Conservation (phyloP, 1,140 invertebrate genomes). For the Drepana arcuata region DNA sequence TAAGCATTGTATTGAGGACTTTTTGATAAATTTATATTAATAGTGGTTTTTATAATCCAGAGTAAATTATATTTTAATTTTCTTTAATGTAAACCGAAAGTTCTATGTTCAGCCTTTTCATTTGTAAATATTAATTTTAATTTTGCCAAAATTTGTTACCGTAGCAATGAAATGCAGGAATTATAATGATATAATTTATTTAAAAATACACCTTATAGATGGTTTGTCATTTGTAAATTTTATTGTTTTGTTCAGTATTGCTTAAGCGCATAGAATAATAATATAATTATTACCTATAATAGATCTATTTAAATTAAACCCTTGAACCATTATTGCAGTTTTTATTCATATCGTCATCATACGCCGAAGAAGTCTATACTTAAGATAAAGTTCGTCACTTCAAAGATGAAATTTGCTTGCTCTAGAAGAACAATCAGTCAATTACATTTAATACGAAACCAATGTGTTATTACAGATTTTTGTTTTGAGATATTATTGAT, state of each 20-base stretch:
- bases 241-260: conserved; percentile 67
- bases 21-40: conserved; percentile 30
- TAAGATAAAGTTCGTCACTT: too few species aligned
- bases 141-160: conserved; percentile 50
- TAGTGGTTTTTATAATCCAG: conserved; percentile 2
- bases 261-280: conserved; percentile 57
- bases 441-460: too few species aligned
- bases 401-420: too few species aligned
- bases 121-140: too few species aligned
- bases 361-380: too few species aligned
- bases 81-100: conserved; percentile 18
- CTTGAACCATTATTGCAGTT: conserved; percentile 19
- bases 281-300: conserved; percentile 37
- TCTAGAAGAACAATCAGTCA: too few species aligned
- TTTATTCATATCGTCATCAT: too few species aligned
- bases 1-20: conserved; percentile 10
- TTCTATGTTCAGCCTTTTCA: background rate
- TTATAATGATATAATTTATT: conserved; percentile 47
- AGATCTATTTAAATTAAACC: conserved; percentile 53
- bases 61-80: conserved; percentile 10
- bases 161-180: conserved; percentile 16
- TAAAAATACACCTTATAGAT: conserved; percentile 33
- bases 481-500: too few species aligned
- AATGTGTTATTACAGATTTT: too few species aligned
- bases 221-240: conserved; percentile 61